Evolutionary conservation across 2,113 vertebrate genomes (phyloP).

Genomic region (Microtus pennsylvanicus): DNA sequence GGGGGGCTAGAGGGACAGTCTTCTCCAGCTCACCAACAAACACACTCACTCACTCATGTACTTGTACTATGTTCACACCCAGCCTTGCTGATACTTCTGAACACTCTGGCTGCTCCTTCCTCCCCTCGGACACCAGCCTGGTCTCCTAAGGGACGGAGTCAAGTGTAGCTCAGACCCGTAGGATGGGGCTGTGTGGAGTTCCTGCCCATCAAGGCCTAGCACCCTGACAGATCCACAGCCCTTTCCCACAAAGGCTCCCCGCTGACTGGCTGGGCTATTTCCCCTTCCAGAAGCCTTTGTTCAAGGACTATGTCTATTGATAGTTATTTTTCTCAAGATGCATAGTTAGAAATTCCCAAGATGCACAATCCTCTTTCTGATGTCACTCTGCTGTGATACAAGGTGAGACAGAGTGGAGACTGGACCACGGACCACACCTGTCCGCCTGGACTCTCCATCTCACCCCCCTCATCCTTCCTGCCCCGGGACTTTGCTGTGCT

Average conservation of each 20-base stretch:
- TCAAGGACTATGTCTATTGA: background rate
- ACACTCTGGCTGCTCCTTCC: background rate
- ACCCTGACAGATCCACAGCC: background rate
- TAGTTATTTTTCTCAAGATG: background rate
- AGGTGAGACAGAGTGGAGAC: background rate
- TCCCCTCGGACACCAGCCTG: background rate
- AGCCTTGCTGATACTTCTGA: background rate
- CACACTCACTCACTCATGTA: background rate
- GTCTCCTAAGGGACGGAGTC: background rate
- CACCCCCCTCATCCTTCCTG: rapidly evolving
- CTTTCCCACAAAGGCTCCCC: background rate
- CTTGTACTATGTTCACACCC: background rate
- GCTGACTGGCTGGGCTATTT: background rate
- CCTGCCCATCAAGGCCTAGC: too few relatives aligned
- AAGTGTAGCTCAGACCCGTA: too few relatives aligned
- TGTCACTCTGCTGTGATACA: background rate
- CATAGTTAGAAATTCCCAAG: background rate
- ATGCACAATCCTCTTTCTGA: background rate
- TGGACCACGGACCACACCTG: rapidly evolving
- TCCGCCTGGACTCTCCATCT: rapidly evolving
- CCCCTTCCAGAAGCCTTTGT: background rate
- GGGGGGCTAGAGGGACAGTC: background rate
- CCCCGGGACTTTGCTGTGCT: too few relatives aligned
- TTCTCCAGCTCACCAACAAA: background rate
- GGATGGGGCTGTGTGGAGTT: background rate